phyloP scores from a whole-genome alignment of 2,113 vertebrate genomes.

The Ophthalmolycus amberensis region DNA sequence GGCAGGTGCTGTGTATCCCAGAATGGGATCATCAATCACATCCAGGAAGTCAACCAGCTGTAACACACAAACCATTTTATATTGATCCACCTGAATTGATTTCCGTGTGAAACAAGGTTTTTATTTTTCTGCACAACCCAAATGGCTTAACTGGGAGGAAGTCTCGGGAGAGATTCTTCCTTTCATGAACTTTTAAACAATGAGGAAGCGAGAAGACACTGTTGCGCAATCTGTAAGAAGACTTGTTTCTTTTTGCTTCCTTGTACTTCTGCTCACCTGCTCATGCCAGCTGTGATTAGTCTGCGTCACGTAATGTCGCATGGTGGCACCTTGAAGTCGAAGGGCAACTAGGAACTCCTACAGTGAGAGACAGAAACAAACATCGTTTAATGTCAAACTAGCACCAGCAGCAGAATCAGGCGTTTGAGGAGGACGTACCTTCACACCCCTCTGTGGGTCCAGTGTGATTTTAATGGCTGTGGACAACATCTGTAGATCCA shows the following conservation, averaged over 20 bases:
- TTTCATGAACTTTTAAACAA: neutral
- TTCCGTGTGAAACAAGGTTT: neutral
- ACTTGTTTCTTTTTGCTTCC: neutral
- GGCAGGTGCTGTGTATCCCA: conserved; percentile 90
- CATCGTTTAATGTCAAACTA: neutral
- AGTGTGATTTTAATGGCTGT: conserved; percentile 90
- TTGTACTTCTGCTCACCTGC: conserved; percentile 81
- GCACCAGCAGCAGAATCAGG: neutral
- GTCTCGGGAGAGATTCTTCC: neutral
- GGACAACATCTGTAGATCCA: conserved; percentile 87
- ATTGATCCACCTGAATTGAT: neutral
- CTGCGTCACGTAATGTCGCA: conserved; percentile 87
- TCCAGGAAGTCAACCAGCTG: conserved; percentile 92
- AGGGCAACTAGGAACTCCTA: conserved; percentile 93
- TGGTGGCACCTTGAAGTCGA: conserved; percentile 88
- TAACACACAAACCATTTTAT: conserved; percentile 9
- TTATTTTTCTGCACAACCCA: conserved; percentile 3
- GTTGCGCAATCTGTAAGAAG: neutral
- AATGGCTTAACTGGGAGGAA: conserved; percentile 6
- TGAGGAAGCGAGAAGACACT: neutral
- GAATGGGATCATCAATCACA: conserved; percentile 90
- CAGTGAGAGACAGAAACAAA: conserved; percentile 1
- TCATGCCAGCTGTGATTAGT: conserved; percentile 92
- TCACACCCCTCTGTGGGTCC: conserved; percentile 88
- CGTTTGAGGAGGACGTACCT: conserved; percentile 76